Conservation (phyloP, 2,113 vertebrate genomes). For the Atrichornis clamosus region DNA sequence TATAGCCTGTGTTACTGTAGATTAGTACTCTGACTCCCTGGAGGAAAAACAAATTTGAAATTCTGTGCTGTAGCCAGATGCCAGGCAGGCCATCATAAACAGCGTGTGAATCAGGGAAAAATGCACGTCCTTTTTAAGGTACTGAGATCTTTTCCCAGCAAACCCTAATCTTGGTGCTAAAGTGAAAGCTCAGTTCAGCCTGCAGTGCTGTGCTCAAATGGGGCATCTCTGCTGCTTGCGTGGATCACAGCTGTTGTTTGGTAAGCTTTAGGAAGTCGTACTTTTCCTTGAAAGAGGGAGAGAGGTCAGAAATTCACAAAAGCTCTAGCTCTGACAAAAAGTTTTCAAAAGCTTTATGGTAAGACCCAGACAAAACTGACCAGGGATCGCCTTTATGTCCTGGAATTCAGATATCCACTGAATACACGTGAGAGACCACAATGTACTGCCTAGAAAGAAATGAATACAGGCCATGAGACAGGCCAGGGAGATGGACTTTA, state of each 20-base stretch:
- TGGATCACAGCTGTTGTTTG: neutral
- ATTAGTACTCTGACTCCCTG: slow-evolving; percentile 57
- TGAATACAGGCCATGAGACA: neutral
- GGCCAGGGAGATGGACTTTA: neutral
- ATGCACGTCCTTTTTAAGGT: neutral
- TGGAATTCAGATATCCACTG: neutral
- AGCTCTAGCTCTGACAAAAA: neutral
- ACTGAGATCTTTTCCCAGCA: neutral
- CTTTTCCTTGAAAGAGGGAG: neutral
- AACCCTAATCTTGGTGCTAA: neutral
- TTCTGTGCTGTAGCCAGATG: neutral
- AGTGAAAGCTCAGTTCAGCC: neutral
- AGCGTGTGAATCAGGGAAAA: neutral
- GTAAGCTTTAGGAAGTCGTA: neutral
- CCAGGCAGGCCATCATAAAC: slow-evolving; percentile 1
- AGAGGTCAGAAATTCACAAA: neutral
- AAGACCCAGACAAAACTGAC: neutral
- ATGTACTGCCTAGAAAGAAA: neutral
- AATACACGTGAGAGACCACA: accelerated
- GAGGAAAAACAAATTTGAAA: slow-evolving; percentile 65
- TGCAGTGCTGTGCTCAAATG: neutral
- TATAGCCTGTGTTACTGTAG: slow-evolving; percentile 51
- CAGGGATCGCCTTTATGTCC: neutral
- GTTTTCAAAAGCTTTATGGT: neutral
- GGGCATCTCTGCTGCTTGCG: neutral